Evolutionary conservation across 2,797 vertebrate genomes (phyloP), one percentile per base, ranked within the genome.

Genomic region (Hypotaenidia philippensis): DNA sequence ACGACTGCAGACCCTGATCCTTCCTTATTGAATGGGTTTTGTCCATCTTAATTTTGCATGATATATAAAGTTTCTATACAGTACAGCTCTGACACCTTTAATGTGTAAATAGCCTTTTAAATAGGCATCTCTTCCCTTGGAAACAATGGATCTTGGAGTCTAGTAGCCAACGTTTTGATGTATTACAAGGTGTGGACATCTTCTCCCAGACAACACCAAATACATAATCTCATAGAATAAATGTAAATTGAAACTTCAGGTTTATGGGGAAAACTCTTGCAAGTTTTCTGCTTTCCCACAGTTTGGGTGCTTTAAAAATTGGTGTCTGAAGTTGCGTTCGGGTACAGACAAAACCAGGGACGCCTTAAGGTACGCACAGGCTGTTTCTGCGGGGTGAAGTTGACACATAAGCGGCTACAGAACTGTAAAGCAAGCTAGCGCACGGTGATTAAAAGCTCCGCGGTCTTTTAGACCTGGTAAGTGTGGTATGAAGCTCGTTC

Each of bases 291-390:
- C 22, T 85, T 85, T 87, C 11, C 16, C 61, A 19, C 85, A n/a
- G 47, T 44, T 70, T 18, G 8, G 75, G 3, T 12, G 7, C 22
- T 89, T 92, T 60, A 45, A 71, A 40, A 87, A 36, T 34, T 41
- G 10, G 1, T 84, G 14, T 50, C n/a, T 70, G 27, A 65, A 36
- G 38, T 29, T 80, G 9, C 2, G 38, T 80, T 34, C 55, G 52
- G 20, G 15, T 36, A 15, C 1, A 11, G 36, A 45, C 11, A 59
- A 64, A 83, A 63, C 0, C 0, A 61, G 23, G 56, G 76, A 12
- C 18, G 15, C 45, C 13, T 57, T 27, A 40, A 85, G 36, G 59
- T 77, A 14, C 1, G 5, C 12, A 3, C 7, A 1, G 70, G 16
- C 40, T 78, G 11, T 64, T 89, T 89, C 55, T 78, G 21, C 19